Percentiles rank a stretch among this genome's conserved stretches.
These are phyloP conservation scores for Stenichneumon culpator DNA, from an alignment of 2,888 invertebrate genomes.

Conservation along the genomic window DNA sequence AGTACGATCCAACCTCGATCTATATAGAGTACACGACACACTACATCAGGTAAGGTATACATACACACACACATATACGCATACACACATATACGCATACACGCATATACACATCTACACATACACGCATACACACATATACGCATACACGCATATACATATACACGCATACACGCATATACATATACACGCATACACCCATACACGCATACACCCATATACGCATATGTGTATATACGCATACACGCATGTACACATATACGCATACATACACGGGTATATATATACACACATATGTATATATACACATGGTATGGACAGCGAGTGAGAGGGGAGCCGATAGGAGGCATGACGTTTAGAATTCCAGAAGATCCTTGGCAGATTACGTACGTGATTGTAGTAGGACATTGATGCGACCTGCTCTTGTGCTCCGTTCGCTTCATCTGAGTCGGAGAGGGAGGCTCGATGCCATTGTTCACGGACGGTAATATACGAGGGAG, in stretches of 20 bases:
- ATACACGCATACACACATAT: too few species aligned
- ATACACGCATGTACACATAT: too few species aligned
- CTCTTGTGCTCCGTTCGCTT: conserved; percentile 18
- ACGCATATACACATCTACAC: background rate
- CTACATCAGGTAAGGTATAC: background rate
- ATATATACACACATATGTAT: background rate
- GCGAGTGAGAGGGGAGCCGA: background rate
- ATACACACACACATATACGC: too few species aligned
- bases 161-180: background rate
- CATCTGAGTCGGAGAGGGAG: conserved; percentile 2
- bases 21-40: background rate
- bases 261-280: too few species aligned
- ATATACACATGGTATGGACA: background rate
- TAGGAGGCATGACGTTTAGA: conserved; percentile 55
- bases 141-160: background rate
- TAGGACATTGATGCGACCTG: conserved; percentile 73
- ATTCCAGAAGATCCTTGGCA: conserved; percentile 77
- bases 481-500: conserved; percentile 78
- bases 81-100: background rate
- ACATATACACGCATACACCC: background rate
- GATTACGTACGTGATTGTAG: conserved; percentile 80
- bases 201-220: too few species aligned
- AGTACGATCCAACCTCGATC: background rate
- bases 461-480: conserved; percentile 76
- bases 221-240: too few species aligned